Evolutionary conservation across 2,113 vertebrate genomes (phyloP), one percentile per base, ranked within the genome.

Genomic region (Amphilophus citrinellus): DNA sequence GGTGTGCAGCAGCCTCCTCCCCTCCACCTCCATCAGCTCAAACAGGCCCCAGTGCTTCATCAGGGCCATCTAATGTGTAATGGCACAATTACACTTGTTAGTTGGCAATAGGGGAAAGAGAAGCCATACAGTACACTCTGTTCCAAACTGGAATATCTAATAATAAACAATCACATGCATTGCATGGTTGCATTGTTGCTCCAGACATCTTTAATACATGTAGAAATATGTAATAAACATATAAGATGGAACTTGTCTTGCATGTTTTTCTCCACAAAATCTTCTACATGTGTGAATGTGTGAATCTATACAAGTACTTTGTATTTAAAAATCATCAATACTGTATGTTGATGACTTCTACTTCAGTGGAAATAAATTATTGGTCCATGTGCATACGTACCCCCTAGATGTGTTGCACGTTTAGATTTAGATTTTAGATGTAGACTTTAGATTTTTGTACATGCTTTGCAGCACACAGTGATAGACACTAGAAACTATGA

Each of bases 1-100:
- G 42, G 95, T 93, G 73, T 95, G 91, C 83, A 97, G 86, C 47
- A 96, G 85, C n/a, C 89, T 82, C 79, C 91, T 93, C 17, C 96
- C 96, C 10, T 96, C 92, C 6, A 27, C 88, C 78, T 95, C 95
- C 81, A 97, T 91, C 58, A 97, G 76, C 75, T 96, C 93, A 93
- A 96, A 96, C 3, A 97, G 88, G 10, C 94, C 94, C 39, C 76
- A 88, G 92, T 97, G 96, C 81, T 97, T 97, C 96, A 97, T 96
- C 81, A 97, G 92, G 17, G 96, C 96, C 97, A 97, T 97, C 97
- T 97, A 11, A 58, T 50, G 6, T 20, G 44, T 53, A 63, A 14
- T 71, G 9, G 7, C 4, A 62, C 20, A 84, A 71, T 11, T 17
- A 9, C 10, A 68, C 15, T 2, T 2, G 14, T 59, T 68, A 58